Conservation (phyloP, 2,113 vertebrate genomes). For the Centropus unirufus region DNA sequence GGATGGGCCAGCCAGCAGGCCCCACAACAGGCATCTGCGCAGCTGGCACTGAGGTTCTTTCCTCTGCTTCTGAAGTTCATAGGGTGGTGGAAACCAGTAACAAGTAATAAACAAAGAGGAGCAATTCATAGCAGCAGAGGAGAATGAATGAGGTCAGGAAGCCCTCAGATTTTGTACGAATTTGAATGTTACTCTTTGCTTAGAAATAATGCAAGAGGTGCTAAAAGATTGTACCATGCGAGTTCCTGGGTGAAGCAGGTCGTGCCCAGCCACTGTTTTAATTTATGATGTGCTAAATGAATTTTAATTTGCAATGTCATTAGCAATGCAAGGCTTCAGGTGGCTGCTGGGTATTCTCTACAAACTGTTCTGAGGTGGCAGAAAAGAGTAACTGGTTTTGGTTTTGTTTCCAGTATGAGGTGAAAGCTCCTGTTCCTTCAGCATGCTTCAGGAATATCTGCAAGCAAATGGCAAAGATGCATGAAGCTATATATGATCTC, state of each 20-base stretch:
- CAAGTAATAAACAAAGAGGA: neutral
- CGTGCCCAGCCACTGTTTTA: neutral
- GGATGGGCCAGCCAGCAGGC: neutral
- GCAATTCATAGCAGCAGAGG: neutral
- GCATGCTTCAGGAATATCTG: slow-evolving; percentile 94
- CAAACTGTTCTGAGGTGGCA: neutral
- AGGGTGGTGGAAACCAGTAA: neutral
- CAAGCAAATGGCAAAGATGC: slow-evolving; percentile 98
- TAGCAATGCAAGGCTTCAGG: neutral
- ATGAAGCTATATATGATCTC: slow-evolving; percentile 94
- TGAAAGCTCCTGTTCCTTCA: slow-evolving; percentile 97
- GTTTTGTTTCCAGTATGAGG: slow-evolving; percentile 87
- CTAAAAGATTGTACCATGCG: neutral
- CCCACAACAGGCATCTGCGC: rapidly evolving
- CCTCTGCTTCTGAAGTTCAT: neutral
- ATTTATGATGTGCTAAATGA: neutral
- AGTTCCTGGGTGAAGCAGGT: neutral
- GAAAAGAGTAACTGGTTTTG: neutral
- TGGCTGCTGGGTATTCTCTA: neutral
- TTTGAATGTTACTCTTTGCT: neutral
- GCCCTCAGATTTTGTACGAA: neutral
- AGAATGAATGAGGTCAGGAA: neutral
- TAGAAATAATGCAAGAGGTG: neutral
- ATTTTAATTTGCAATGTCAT: neutral
- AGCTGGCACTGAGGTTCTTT: neutral